Evolutionary conservation across 1,140 invertebrate species (phyloP).

Genomic region (Drosophila navojoa): DNA sequence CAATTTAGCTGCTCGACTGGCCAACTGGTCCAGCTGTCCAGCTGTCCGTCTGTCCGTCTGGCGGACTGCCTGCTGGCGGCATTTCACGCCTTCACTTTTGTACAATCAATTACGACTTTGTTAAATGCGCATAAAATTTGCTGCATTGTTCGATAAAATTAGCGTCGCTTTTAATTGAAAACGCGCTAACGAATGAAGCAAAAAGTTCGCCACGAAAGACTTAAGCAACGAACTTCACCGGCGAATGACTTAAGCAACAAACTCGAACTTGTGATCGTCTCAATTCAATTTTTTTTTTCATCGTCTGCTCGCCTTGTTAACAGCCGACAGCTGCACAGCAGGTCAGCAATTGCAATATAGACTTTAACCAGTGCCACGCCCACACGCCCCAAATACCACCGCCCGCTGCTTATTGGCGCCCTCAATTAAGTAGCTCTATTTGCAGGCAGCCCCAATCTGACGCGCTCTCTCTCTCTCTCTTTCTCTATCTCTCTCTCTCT

Average conservation of each 20-base stretch:
- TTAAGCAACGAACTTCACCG: slow-evolving; percentile 29
- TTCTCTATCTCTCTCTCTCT: background rate
- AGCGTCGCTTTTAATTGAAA: slow-evolving; percentile 63
- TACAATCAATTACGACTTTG: slow-evolving; percentile 60
- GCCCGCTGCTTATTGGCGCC: slow-evolving; percentile 61
- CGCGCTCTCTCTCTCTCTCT: background rate
- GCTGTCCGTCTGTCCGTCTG: background rate
- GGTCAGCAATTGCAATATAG: slow-evolving; percentile 20
- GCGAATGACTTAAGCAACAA: slow-evolving; percentile 32
- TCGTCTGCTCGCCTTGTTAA: slow-evolving; percentile 21
- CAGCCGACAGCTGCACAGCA: slow-evolving; percentile 29
- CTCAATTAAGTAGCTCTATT: slow-evolving; percentile 58
- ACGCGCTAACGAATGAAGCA: background rate
- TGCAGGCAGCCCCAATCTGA: background rate
- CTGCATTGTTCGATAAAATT: slow-evolving; percentile 44
- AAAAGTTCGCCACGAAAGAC: slow-evolving; percentile 25
- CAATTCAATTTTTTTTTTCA: background rate
- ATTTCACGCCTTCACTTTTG: slow-evolving; percentile 61
- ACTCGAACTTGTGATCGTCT: slow-evolving; percentile 2
- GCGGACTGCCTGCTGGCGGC: background rate
- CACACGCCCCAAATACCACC: background rate
- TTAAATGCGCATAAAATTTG: slow-evolving; percentile 64
- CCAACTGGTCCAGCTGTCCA: background rate
- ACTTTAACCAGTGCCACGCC: slow-evolving; percentile 28
- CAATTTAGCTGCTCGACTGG: too few relatives aligned